Percentiles rank a stretch among this genome's conserved stretches.
These are phyloP conservation scores for Podarcis siculus DNA, from an alignment of 2,797 vertebrate species.

Conservation along the genomic window DNA sequence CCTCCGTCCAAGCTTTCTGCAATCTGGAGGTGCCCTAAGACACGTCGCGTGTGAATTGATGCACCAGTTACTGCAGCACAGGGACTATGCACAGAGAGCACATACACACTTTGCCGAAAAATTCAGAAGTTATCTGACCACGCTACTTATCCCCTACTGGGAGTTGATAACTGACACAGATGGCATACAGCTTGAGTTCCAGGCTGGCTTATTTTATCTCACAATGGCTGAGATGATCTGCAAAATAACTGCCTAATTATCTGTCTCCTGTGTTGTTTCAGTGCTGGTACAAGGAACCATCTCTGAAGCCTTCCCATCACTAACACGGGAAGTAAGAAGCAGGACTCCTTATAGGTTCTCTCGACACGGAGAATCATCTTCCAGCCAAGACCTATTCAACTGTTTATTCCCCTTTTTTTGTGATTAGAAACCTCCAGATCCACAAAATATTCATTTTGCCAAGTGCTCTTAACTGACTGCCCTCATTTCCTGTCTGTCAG, in stretches of 20 bases:
- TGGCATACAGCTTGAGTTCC: background rate
- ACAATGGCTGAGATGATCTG: constrained; percentile 15
- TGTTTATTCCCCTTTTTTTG: background rate
- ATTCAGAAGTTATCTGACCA: background rate
- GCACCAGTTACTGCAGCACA: background rate
- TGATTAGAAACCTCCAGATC: background rate
- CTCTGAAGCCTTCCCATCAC: background rate
- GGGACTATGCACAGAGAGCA: background rate
- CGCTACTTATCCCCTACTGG: background rate
- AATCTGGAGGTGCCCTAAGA: no score
- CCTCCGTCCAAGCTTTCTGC: no score
- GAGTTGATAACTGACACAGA: background rate
- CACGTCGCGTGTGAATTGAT: background rate
- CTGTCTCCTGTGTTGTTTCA: background rate
- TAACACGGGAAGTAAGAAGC: background rate
- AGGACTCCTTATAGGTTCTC: background rate
- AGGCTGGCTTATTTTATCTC: constrained; percentile 13
- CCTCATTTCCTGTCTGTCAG: constrained; percentile 12
- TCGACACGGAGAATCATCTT: background rate
- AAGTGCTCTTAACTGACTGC: background rate
- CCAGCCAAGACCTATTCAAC: constrained; percentile 3
- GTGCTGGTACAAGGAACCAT: background rate
- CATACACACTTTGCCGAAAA: constrained; percentile 11
- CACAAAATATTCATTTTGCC: background rate
- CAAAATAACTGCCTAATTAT: constrained; percentile 27